phyloP scores from a whole-genome alignment of 2,888 invertebrate genomes.

The Tiliacea citrago region DNA sequence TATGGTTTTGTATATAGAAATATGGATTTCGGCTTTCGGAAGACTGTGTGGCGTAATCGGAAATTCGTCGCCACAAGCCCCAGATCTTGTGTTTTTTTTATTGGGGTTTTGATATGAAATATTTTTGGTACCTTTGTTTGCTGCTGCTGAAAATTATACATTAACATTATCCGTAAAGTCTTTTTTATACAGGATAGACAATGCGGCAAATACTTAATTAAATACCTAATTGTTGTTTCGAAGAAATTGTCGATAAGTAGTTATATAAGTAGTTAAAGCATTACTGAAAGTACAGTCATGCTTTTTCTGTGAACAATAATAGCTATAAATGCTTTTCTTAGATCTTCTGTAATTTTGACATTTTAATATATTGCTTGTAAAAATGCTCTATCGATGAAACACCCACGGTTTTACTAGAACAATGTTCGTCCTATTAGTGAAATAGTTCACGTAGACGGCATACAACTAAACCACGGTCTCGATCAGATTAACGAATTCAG shows the following conservation, averaged over 20 bases:
- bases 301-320: not conserved
- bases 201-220: not conserved
- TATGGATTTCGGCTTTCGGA: slow-evolving; percentile 24
- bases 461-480: not conserved
- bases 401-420: not conserved
- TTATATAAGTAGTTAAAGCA: not conserved
- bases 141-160: not conserved
- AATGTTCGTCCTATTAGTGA: not conserved
- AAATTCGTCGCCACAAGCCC: not conserved
- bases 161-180: not conserved
- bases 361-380: not conserved
- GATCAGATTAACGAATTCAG: slow-evolving; percentile 31
- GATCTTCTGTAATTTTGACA: not conserved
- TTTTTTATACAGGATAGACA: not conserved
- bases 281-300: not conserved
- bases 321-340: not conserved
- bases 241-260: not conserved
- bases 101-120: not conserved
- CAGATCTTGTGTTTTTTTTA: not conserved
- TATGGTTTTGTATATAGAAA: slow-evolving; percentile 50
- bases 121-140: not conserved
- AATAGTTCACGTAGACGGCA: slow-evolving; percentile 17
- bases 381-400: not conserved
- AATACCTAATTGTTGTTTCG: not conserved
- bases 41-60: slow-evolving; percentile 3